Evolutionary conservation across 2,888 invertebrate species (phyloP), one percentile per base, ranked within the genome.

Genomic region (Drosophila helvetica): DNA sequence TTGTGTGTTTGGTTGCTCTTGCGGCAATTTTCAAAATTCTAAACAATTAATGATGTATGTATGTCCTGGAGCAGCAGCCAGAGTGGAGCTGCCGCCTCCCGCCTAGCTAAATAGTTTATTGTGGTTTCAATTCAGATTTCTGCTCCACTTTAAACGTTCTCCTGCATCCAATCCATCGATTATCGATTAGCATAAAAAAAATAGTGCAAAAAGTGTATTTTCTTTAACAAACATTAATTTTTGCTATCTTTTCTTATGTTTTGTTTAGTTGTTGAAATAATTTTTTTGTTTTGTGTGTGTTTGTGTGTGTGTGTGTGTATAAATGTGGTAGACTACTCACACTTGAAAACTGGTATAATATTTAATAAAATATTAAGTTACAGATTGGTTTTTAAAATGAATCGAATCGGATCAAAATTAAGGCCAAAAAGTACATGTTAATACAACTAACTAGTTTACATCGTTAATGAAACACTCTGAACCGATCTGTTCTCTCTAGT

Each of bases 151-250:
- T 12, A 12, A 1, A 38, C 6, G 15, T 7, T 38, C 38, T n/a
- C 7, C n/a, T 2, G 7, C 27, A 27, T 27, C 8, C 1, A 8
- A 27, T 1, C 7, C 27, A 27, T 38, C n/a, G 12, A 38, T 33
- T 30, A 30, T 30, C 3, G 30, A 30, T 10, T 38, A 38, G n/a
- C 66, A 56, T 66, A 67, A 66, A 66, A 66, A 66, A 66, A 66
- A 65, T 65, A 65, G 65, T 65, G 65, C 65, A 54, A 67, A 65
- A 67, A 42, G 15, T 65, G 48, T 48, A 48, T 30, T 61, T 56
- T 10, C 10, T 50, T 50, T 12, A 38, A 38, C 38, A 7, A 38
- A n/a, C 2, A n/a, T 42, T 48, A 27, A 18, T 43, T 25, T 17
- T 19, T 30, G 6, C 38, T 38, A 38, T 38, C 38, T 38, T 38